These are phyloP conservation scores for Trachelus iudaicus DNA, from an alignment of 2,888 invertebrate genomes.

Conservation along the genomic window DNA sequence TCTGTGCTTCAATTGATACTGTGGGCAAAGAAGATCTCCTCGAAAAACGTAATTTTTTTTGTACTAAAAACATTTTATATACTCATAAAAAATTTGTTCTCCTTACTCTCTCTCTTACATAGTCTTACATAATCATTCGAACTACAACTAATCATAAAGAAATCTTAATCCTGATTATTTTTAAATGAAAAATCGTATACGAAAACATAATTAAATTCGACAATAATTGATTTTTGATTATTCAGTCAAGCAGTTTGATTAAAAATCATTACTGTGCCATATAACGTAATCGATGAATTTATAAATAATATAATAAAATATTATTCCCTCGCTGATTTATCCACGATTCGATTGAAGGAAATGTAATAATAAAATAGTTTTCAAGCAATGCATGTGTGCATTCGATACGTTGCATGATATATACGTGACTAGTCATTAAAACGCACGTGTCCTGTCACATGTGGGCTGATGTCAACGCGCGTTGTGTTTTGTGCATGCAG, in stretches of 20 bases:
- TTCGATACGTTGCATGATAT: background rate
- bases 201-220: background rate
- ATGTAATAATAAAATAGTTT: background rate
- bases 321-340: background rate
- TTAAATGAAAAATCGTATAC: background rate
- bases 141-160: background rate
- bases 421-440: background rate
- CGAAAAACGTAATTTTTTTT: conserved; percentile 27
- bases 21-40: conserved; percentile 27
- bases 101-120: background rate
- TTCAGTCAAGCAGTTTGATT: background rate
- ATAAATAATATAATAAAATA: background rate
- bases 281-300: background rate
- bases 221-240: too few relatives aligned
- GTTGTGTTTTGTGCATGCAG: conserved; percentile 58
- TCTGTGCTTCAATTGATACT: conserved; percentile 30
- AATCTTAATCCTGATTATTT: background rate
- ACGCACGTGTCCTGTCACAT: background rate
- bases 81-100: background rate
- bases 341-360: background rate
- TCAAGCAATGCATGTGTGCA: background rate
- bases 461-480: conserved; percentile 8
- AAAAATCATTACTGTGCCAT: background rate
- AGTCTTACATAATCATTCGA: background rate
- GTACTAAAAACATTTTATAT: conserved; percentile 1